Evolutionary conservation across 2,797 vertebrate species (phyloP), one percentile per base, ranked within the genome.

Genomic region (Triplophysa yarkandensis): DNA sequence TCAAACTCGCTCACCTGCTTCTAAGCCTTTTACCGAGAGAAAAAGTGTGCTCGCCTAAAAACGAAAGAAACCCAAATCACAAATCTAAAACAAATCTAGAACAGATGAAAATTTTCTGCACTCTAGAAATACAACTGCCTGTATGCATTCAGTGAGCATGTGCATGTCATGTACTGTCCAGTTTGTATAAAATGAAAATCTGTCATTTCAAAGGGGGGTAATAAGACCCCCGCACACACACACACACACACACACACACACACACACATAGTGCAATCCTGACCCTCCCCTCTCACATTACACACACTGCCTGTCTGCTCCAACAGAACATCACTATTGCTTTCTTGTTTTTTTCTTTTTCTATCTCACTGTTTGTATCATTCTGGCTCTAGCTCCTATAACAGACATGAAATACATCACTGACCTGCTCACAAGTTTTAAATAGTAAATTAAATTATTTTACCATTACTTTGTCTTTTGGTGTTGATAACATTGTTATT

Each of bases 201-300:
- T 70, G 85, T 80, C 46, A 61, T 65, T 65, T 78, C 30, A 44
- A 11, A 21, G 32, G 67, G n/a, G 43, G 57, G 70, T 69, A 65
- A 78, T 66, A 62, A 62, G 74, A 58, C 74, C 25, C 52, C 41
- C 27, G 11, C 55, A 67, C 41, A 62, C 46, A 75, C 43, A 30
- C 94, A 95, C 92, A 92, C 93, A 93, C 90, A 62, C 23, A 68
- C 7, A 58, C 46, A 77, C 28, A 70, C 25, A 70, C 55, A 66
- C 69, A 69, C 96, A 95, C 94, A 95, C 92, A 92, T 92, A 93
- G 90, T 92, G 91, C 92, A 95, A 93, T 92, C 91, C 92, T 95
- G 95, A 95, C 94, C 94, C 94, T 92, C 82, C 83, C 88, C 91
- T 95, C 95, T 97, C 94, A 94, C 93, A 92, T 97, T 96, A 95